Base-by-base conservation (phyloP, 2,113 vertebrate species). In the Piprites chloris region DNA sequence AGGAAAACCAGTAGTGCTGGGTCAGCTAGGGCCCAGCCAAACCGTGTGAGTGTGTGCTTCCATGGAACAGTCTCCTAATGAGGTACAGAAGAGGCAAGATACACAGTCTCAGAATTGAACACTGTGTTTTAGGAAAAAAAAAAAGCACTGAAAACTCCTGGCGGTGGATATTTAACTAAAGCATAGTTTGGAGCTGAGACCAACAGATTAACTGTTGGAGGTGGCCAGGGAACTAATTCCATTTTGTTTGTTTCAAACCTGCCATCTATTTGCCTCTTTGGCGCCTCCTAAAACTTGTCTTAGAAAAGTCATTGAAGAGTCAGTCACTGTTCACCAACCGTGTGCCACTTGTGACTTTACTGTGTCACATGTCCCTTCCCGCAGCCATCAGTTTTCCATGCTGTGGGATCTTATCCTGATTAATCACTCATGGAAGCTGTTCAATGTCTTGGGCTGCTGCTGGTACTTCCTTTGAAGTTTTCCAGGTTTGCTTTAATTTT, bases 261-360 rank as follows among this genome's bases (percentile, higher is more conserved):
- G 18, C 11, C 49, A 9, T 10, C 23, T 24, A 27, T 14, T 42
- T 62, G 46, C 41, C 10, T 71, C 30, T 80, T 85, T 33, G 33
- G 8, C 71, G 39, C 53, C 13, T 55, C 44, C 33, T 63, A 77
- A 88, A 85, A 35, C 20, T 50, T 65, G 24, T 12, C 30, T 62
- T 66, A 50, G 46, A 88, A 50, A 76, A 69, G 32, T 35, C 30
- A 73, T 15, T 9, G 63, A 69, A 72, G 23, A 35, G 9, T 41
- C 62, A 73, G 41, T 37, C 55, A 33, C 28, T 58, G 7, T 18
- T 50, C 53, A 66, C 13, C 12, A 0, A 0, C 35, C 49, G 11
- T 2, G 3, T n/a, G 17, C 19, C 0, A 0, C 30, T n/a, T 79
- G 22, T 41, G 39, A n/a, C 72, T 56, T 93, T 82, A 9, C 18